phyloP scores from a whole-genome alignment of 1,140 invertebrate species.

The Myzus persicae region DNA sequence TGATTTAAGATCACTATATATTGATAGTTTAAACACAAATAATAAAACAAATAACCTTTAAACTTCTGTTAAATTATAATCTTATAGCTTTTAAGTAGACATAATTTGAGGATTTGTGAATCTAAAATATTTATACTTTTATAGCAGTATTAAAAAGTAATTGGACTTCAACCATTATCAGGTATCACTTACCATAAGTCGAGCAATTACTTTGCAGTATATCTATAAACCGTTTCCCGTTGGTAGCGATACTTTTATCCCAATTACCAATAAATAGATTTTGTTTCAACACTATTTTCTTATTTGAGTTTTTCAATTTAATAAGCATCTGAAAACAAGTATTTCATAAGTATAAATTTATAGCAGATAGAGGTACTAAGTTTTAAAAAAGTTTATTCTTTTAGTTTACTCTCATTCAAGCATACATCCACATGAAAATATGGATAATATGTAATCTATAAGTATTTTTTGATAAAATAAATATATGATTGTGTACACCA shows the following conservation, averaged over 20 bases:
- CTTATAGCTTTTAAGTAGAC: neutral
- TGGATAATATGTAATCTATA: too few species aligned
- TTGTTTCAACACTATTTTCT: neutral
- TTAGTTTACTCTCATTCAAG: too few species aligned
- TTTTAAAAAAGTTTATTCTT: too few species aligned
- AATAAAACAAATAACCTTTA: neutral
- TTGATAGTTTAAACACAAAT: neutral
- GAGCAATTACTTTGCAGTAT: neutral
- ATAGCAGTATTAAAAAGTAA: neutral
- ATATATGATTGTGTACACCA: too few species aligned
- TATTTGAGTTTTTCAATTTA: constrained; percentile 30
- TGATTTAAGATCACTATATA: neutral
- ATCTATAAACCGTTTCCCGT: neutral
- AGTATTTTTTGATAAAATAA: too few species aligned
- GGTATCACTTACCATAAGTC: neutral
- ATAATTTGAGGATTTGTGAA: neutral
- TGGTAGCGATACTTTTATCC: neutral
- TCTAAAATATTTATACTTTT: neutral
- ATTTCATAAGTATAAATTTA: neutral
- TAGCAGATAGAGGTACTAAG: too few species aligned
- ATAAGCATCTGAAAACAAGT: constrained; percentile 24
- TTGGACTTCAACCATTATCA: neutral
- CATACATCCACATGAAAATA: too few species aligned
- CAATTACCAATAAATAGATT: constrained; percentile 48
- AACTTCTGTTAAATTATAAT: neutral